phyloP scores from a whole-genome alignment of 2,888 invertebrate genomes.

The Synanthedon formicaeformis region DNA sequence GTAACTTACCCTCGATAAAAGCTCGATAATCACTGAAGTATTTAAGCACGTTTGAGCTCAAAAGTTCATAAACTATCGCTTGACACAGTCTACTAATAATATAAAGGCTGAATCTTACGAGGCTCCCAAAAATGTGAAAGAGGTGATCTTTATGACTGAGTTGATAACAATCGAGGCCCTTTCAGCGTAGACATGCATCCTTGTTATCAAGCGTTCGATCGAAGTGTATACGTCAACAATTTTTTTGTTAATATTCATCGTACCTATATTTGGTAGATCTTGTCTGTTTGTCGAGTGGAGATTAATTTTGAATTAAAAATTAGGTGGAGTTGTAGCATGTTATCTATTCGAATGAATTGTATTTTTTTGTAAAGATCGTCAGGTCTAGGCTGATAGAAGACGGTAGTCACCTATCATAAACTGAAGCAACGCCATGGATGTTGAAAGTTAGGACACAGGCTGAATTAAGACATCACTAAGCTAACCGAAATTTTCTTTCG shows the following conservation, averaged over 20 bases:
- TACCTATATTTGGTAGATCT: constrained; percentile 20
- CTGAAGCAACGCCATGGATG: too few relatives aligned
- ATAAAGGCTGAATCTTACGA: constrained; percentile 37
- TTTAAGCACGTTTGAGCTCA: too few relatives aligned
- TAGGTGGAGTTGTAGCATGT: constrained; percentile 15
- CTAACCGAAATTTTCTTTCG: too few relatives aligned
- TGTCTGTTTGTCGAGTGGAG: constrained; percentile 32
- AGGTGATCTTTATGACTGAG: constrained; percentile 21
- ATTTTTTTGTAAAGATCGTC: too few relatives aligned
- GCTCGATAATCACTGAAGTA: too few relatives aligned
- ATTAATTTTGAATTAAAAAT: constrained; percentile 35
- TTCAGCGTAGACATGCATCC: constrained; percentile 41
- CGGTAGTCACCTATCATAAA: too few relatives aligned
- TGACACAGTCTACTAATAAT: too few relatives aligned
- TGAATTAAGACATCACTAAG: too few relatives aligned
- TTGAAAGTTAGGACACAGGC: too few relatives aligned
- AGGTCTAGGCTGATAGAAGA: too few relatives aligned
- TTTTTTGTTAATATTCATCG: constrained; percentile 33
- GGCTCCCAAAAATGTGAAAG: constrained; percentile 57
- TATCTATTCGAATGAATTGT: not conserved
- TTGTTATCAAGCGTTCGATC: constrained; percentile 38
- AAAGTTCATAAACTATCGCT: too few relatives aligned
- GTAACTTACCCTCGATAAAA: too few relatives aligned
- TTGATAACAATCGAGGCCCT: constrained; percentile 42
- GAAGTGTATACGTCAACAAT: constrained; percentile 23